phyloP scores from a whole-genome alignment of 2,113 vertebrate genomes.

The Gymnorhina tibicen region DNA sequence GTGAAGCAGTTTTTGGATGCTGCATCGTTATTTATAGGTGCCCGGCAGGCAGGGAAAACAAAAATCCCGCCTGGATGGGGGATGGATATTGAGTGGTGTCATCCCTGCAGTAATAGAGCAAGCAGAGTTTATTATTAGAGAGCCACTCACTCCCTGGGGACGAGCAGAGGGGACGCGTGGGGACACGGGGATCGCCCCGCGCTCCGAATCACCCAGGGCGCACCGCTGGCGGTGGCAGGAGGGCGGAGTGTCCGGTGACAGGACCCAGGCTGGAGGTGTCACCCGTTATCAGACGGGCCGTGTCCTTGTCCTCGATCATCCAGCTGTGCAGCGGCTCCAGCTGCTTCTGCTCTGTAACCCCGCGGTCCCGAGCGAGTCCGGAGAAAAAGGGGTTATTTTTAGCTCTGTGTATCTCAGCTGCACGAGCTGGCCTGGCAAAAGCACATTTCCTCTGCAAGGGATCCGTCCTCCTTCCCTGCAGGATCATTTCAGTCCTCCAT shows the following conservation, averaged over 20 bases:
- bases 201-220: rapidly evolving
- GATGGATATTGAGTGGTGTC: not conserved
- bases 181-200: not conserved
- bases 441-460: rapidly evolving
- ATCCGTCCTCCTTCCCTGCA: not conserved
- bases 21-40: not conserved
- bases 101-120: rapidly evolving
- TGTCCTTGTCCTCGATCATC: not conserved
- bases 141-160: not conserved
- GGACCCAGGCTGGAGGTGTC: not conserved
- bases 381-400: not conserved
- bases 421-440: not conserved
- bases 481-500: rapidly evolving
- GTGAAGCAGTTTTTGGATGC: conserved; percentile 36
- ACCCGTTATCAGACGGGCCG: rapidly evolving
- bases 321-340: rapidly evolving
- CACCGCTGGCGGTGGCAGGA: not conserved
- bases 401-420: not conserved
- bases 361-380: rapidly evolving
- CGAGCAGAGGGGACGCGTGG: not conserved
- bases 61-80: not conserved
- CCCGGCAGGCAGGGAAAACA: rapidly evolving
- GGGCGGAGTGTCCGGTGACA: not conserved
- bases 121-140: not conserved
- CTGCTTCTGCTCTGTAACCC: not conserved